Conservation (phyloP, 2,113 vertebrate species). For the Varanus salvator region DNA sequence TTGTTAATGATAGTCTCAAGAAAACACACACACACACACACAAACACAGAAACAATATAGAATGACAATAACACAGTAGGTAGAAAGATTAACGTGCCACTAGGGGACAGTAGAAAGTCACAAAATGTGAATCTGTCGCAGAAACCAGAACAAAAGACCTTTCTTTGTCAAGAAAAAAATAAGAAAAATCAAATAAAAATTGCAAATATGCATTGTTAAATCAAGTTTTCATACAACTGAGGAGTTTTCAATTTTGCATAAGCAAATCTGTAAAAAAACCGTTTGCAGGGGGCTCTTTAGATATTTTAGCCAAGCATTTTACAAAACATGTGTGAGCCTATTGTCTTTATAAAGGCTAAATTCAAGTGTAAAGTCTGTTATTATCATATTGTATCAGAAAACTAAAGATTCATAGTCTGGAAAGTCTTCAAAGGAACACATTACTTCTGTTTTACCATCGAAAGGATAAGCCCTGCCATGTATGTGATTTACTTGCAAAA, state of each 20-base stretch:
- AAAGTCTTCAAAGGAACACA: constrained; percentile 25
- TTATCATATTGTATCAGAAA: constrained; percentile 63
- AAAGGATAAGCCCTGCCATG: constrained; percentile 47
- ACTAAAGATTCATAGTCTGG: constrained; percentile 61
- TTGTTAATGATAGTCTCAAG: constrained; percentile 88
- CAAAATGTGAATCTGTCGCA: constrained; percentile 81
- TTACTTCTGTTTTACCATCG: constrained; percentile 33
- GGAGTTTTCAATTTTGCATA: constrained; percentile 63
- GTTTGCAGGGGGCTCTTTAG: constrained; percentile 68
- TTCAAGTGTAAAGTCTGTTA: constrained; percentile 64
- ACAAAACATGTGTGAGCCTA: constrained; percentile 56
- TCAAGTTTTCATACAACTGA: constrained; percentile 66
- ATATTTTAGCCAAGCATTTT: constrained; percentile 54
- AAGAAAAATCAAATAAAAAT: constrained; percentile 29
- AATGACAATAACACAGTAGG: constrained; percentile 73
- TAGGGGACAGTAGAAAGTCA: constrained; percentile 99
- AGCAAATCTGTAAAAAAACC: constrained; percentile 58
- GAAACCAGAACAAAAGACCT: constrained; percentile 96
- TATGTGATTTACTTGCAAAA: constrained; percentile 34
- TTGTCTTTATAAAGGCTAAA: constrained; percentile 70
- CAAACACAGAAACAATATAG: constrained; percentile 69
- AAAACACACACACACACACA: constrained; percentile 61
- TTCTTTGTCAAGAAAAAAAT: constrained; percentile 82
- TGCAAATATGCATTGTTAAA: constrained; percentile 72
- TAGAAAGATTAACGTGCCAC: constrained; percentile 85